A percentile compares a stretch with the other conserved stretches of the same genome.
Evolutionary conservation across 2,113 vertebrate species (phyloP).

Genomic region (Nanorana parkeri): DNA sequence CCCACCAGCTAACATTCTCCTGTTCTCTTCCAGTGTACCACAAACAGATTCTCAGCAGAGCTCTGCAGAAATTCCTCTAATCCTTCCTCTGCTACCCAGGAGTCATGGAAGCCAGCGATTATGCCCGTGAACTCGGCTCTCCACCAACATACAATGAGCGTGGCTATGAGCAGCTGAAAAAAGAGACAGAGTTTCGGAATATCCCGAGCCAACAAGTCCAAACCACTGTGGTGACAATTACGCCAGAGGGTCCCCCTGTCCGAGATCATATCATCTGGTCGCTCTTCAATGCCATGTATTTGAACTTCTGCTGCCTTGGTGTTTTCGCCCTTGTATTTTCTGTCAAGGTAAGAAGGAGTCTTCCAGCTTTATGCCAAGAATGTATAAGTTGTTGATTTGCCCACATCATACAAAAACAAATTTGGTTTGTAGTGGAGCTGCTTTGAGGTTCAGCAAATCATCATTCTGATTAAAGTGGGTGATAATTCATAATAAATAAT

Average conservation of each 20-base stretch:
- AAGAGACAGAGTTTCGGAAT: slow-evolving; percentile 3
- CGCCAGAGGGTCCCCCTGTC: not conserved
- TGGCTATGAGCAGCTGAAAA: not conserved
- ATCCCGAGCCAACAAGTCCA: not conserved
- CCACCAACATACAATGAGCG: not conserved
- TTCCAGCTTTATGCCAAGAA: too few relatives aligned
- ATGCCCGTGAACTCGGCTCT: not conserved
- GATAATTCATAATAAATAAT: too few relatives aligned
- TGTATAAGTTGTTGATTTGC: too few relatives aligned
- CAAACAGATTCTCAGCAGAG: not conserved
- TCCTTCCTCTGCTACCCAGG: too few relatives aligned
- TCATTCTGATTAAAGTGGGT: too few relatives aligned
- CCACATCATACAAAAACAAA: too few relatives aligned
- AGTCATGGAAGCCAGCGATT: not conserved
- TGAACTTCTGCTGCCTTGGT: slow-evolving; percentile 41
- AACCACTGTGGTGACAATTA: slow-evolving; percentile 29
- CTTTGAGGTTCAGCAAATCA: too few relatives aligned
- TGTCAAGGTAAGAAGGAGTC: slow-evolving; percentile 20
- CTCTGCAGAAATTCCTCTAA: too few relatives aligned
- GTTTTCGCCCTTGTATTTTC: slow-evolving; percentile 21
- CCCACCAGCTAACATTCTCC: not conserved
- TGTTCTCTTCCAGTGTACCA: not conserved
- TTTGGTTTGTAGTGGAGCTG: too few relatives aligned
- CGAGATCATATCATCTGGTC: slow-evolving; percentile 41
- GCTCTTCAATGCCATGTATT: slow-evolving; percentile 21